Evolutionary conservation across 1,140 invertebrate species (phyloP).

Genomic region (Ptiloglossa arizonensis): DNA sequence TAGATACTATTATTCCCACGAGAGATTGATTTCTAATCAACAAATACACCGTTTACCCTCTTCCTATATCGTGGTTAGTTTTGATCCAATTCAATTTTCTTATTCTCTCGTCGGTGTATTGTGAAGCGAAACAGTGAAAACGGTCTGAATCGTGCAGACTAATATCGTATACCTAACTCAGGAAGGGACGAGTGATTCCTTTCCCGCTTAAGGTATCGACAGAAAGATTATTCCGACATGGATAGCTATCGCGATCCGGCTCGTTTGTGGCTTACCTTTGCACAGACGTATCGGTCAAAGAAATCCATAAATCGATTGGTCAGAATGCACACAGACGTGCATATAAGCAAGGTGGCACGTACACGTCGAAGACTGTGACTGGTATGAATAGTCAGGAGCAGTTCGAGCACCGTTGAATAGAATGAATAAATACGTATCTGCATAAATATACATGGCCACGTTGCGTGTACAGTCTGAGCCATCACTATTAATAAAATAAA

Average conservation of each 20-base stretch:
- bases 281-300: not conserved
- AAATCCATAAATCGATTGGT: constrained; percentile 34
- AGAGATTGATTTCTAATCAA: too few relatives aligned
- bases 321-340: constrained; percentile 4
- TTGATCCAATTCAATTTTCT: too few relatives aligned
- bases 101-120: too few relatives aligned
- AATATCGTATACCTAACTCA: not conserved
- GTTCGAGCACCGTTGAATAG: constrained; percentile 63
- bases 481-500: constrained; percentile 79
- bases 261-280: too few relatives aligned
- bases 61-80: too few relatives aligned
- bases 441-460: constrained; percentile 69
- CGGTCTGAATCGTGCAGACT: too few relatives aligned
- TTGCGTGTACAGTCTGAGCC: constrained; percentile 67
- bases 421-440: constrained; percentile 72
- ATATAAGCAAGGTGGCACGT: constrained; percentile 53
- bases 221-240: not conserved
- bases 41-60: too few relatives aligned
- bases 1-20: too few relatives aligned
- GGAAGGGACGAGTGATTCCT: not conserved
- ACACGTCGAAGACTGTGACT: constrained; percentile 33
- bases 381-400: constrained; percentile 67
- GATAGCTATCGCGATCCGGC: not conserved
- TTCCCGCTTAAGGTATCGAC: not conserved
- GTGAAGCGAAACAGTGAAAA: too few relatives aligned